A percentile compares a stretch with the other conserved stretches of the same genome.
Evolutionary conservation across 2,888 invertebrate genomes (phyloP).

Genomic region (Muschampia plurimacula): DNA sequence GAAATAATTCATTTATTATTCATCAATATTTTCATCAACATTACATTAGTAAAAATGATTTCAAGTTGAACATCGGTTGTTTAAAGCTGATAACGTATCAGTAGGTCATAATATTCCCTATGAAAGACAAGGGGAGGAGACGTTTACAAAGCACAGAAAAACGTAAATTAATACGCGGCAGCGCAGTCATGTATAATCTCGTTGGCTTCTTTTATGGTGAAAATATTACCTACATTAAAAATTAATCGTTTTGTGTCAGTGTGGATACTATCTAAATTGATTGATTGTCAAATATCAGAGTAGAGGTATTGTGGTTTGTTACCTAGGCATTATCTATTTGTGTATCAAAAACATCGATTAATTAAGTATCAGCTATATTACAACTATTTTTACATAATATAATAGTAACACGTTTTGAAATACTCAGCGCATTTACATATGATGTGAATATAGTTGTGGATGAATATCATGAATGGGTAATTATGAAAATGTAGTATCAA

Average conservation of each 20-base stretch:
- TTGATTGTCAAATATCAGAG: constrained; percentile 19
- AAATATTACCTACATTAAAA: background rate
- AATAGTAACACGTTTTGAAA: background rate
- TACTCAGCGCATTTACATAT: background rate
- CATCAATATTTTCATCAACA: too few species aligned
- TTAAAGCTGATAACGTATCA: too few species aligned
- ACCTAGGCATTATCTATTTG: constrained; percentile 4
- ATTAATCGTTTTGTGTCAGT: background rate
- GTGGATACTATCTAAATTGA: background rate
- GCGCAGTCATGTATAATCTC: too few species aligned
- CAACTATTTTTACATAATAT: background rate
- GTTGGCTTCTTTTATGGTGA: background rate
- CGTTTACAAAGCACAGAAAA: too few species aligned
- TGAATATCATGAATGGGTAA: too few species aligned
- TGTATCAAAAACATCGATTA: constrained; percentile 20
- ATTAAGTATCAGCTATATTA: constrained; percentile 5
- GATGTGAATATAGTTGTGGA: background rate
- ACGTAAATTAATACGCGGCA: too few species aligned
- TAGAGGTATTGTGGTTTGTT: constrained; percentile 51
- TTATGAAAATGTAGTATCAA: background rate
- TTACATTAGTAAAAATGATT: too few species aligned
- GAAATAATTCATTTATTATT: too few species aligned
- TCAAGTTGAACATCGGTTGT: too few species aligned
- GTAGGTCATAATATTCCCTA: too few species aligned
- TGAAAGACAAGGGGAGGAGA: too few species aligned